phyloP scores from a whole-genome alignment of 2,113 vertebrate genomes.

The Ellobius talpinus region DNA sequence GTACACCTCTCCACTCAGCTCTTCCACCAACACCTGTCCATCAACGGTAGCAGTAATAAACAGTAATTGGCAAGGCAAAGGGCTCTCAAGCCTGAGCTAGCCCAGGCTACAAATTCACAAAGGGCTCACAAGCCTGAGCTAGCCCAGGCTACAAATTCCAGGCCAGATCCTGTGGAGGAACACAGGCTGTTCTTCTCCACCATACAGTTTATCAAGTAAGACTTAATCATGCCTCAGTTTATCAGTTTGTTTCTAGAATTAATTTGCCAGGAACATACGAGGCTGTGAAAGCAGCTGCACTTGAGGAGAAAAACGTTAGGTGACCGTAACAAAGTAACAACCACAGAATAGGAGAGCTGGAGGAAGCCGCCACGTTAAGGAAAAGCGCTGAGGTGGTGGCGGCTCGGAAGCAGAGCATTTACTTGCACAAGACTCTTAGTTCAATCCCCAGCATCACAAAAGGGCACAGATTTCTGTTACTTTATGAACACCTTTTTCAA shows the following conservation, averaged over 20 bases:
- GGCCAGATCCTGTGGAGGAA: background rate
- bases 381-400: background rate
- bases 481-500: background rate
- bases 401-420: background rate
- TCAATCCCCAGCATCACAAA: background rate
- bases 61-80: background rate
- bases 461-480: background rate
- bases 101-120: background rate
- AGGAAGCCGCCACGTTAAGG: background rate
- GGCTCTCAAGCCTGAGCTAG: background rate
- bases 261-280: background rate
- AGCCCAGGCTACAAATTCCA: background rate
- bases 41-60: background rate
- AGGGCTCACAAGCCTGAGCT: background rate
- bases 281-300: background rate
- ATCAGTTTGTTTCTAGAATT: background rate
- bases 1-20: background rate
- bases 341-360: fast-evolving
- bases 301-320: background rate
- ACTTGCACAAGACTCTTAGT: background rate
- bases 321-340: background rate
- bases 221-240: background rate
- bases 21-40: background rate
- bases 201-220: background rate
- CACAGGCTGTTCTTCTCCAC: background rate